A percentile compares a stretch with the other conserved stretches of the same genome.
Conservation (phyloP, 2,113 vertebrate species). For the Alouatta palliata region DNA sequence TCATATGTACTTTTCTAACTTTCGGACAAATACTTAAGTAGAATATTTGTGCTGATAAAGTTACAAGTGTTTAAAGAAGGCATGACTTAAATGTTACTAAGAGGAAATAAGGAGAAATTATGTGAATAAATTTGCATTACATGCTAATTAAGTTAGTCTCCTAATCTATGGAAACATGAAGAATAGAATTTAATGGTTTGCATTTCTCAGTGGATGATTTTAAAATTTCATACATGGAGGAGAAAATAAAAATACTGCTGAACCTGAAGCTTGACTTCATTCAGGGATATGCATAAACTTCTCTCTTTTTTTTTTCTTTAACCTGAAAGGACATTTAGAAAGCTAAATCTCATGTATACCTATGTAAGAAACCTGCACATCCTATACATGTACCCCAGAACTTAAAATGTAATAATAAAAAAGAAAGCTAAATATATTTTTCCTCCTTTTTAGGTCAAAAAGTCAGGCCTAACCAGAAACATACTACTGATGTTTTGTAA, state of each 20-base stretch:
- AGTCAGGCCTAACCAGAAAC: neutral
- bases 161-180: neutral
- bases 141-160: neutral
- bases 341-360: neutral
- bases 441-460: neutral
- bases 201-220: neutral
- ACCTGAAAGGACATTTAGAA: neutral
- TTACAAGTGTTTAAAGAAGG: neutral
- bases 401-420: too few species aligned
- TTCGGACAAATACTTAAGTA: neutral
- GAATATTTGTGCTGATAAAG: neutral
- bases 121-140: neutral
- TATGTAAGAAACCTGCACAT: too few species aligned
- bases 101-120: neutral
- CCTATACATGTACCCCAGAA: too few species aligned
- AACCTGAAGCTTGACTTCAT: neutral
- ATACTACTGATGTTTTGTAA: neutral
- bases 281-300: neutral
- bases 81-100: neutral
- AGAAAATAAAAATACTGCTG: neutral
- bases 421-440: neutral
- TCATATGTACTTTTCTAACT: neutral
- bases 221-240: neutral
- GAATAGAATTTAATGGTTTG: neutral
- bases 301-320: neutral